These are phyloP conservation scores for Neodiprion virginianus DNA, from an alignment of 1,140 invertebrate genomes.

Conservation along the genomic window DNA sequence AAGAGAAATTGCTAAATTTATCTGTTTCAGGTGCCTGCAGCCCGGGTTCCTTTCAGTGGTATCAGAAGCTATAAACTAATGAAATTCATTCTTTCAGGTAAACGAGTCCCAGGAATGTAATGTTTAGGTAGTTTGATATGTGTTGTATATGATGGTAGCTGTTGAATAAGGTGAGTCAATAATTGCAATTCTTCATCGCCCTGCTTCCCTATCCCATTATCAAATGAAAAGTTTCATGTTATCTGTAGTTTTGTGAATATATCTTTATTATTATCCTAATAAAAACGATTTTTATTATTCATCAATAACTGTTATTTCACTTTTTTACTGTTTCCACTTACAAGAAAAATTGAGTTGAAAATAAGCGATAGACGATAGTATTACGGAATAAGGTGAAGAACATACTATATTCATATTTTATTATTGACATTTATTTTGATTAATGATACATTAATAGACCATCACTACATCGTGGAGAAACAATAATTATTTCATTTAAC, in stretches of 20 bases:
- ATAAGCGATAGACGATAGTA: too few relatives aligned
- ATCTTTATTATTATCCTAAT: conserved; percentile 35
- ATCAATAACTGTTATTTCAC: not conserved
- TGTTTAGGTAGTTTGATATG: conserved; percentile 15
- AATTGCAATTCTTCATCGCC: conserved; percentile 24
- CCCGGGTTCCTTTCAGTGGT: not conserved
- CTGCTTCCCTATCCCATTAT: conserved; percentile 31
- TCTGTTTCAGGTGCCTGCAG: conserved; percentile 32
- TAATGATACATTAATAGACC: too few relatives aligned
- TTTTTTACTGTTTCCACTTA: not conserved
- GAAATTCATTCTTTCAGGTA: conserved; percentile 8
- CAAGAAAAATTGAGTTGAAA: not conserved
- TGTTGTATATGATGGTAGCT: conserved; percentile 35
- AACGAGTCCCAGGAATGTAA: not conserved
- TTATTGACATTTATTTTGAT: too few relatives aligned
- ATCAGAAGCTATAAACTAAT: conserved; percentile 21
- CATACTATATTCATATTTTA: too few relatives aligned
- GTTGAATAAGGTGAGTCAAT: conserved; percentile 41
- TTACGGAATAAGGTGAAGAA: too few relatives aligned
- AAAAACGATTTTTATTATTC: conserved; percentile 25
- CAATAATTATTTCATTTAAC: too few relatives aligned
- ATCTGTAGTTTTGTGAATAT: conserved; percentile 30
- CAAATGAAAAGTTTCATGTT: conserved; percentile 27
- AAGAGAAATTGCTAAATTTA: conserved; percentile 15
- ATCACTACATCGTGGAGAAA: too few relatives aligned